Evolutionary conservation across 2,797 vertebrate species (phyloP).

Genomic region (Acanthornis magna): DNA sequence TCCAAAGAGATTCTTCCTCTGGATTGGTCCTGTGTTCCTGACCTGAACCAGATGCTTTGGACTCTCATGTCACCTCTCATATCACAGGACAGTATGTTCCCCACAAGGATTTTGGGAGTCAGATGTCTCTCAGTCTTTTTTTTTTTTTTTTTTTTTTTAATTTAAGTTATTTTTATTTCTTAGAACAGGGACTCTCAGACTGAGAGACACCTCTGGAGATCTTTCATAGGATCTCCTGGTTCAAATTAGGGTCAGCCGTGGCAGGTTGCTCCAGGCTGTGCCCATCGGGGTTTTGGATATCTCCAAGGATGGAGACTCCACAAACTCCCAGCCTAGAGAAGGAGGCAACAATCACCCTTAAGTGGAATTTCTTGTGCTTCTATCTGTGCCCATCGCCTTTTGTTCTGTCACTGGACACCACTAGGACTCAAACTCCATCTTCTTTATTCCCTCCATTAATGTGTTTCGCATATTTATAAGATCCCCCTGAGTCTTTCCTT

Average conservation of each 20-base stretch:
- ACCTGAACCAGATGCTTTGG: neutral
- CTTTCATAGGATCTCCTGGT: neutral
- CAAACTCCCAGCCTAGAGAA: neutral
- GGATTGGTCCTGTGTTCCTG: neutral
- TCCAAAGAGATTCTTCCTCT: neutral
- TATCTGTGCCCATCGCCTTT: neutral
- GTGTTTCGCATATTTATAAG: neutral
- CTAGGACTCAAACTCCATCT: neutral
- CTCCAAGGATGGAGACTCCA: neutral
- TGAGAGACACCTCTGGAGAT: neutral
- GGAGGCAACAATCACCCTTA: neutral
- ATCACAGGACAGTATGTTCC: neutral
- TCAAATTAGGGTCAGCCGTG: neutral
- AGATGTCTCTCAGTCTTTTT: neutral
- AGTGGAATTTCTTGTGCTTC: neutral
- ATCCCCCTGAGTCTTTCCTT: neutral
- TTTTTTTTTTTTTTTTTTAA: too few relatives aligned
- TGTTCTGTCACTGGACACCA: neutral
- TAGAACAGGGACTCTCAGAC: neutral
- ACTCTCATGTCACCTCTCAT: neutral
- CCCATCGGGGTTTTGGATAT: neutral
- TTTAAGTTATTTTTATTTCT: neutral
- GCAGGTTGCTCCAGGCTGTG: neutral
- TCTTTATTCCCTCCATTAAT: neutral
- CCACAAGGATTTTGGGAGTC: neutral